phyloP scores from a whole-genome alignment of 2,113 vertebrate genomes.

The Centropus bengalensis region DNA sequence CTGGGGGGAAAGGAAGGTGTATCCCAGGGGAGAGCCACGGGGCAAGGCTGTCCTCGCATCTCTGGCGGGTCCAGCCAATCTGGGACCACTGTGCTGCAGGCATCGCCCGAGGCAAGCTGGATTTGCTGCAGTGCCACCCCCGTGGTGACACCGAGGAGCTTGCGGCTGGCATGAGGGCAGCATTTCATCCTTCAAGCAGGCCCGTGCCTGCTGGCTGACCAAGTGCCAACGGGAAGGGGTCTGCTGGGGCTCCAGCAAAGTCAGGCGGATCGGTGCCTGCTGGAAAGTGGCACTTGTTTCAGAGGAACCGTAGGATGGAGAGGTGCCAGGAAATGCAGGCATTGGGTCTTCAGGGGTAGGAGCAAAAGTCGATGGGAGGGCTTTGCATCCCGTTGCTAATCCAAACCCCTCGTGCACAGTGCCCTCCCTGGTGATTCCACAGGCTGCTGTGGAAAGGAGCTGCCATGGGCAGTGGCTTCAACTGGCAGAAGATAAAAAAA shows the following conservation, averaged over 20 bases:
- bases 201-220: fast-evolving
- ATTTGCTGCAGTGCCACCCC: fast-evolving
- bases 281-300: neutral
- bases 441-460: neutral
- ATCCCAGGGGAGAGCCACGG: neutral
- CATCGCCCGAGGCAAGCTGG: fast-evolving
- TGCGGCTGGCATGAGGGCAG: fast-evolving
- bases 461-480: neutral
- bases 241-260: neutral
- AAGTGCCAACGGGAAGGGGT: neutral
- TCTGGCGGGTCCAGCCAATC: neutral
- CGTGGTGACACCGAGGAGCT: fast-evolving
- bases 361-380: neutral
- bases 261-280: neutral
- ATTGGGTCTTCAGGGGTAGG: neutral
- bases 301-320: neutral
- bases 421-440: neutral
- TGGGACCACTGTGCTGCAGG: neutral
- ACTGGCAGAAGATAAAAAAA: neutral
- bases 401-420: neutral
- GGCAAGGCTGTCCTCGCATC: neutral
- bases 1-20: neutral
- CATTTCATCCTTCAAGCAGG: fast-evolving
- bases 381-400: neutral
- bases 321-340: neutral